Conservation (phyloP, 2,797 vertebrate genomes). For the Danio aesculapii region DNA sequence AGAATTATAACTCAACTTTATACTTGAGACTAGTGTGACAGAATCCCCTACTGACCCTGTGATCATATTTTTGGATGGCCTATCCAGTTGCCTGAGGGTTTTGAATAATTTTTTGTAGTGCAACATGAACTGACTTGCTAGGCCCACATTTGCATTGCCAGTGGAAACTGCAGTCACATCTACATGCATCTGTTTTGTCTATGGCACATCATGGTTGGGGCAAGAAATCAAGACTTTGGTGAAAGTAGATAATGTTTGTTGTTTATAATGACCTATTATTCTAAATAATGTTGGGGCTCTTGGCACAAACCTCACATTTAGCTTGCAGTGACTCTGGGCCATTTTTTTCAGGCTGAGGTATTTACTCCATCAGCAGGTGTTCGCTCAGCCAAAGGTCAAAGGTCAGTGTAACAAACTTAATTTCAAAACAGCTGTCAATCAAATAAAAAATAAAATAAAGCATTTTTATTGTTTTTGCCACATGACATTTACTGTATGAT, state of each 20-base stretch:
- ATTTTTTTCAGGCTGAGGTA: constrained; percentile 8
- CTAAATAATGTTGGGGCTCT: background rate
- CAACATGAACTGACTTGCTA: background rate
- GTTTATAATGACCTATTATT: background rate
- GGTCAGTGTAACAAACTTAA: constrained; percentile 18
- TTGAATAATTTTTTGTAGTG: background rate
- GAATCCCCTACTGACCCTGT: background rate
- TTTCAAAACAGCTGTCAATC: constrained; percentile 18
- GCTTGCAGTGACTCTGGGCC: too few relatives aligned
- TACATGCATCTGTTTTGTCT: background rate
- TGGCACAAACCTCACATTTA: too few relatives aligned
- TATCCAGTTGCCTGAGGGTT: background rate
- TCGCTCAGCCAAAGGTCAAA: constrained; percentile 21
- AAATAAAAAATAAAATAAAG: background rate
- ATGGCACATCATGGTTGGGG: background rate
- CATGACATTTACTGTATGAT: background rate
- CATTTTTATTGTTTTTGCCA: background rate
- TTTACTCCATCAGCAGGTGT: constrained; percentile 26
- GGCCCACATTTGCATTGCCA: background rate
- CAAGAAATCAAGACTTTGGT: background rate
- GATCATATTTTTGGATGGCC: background rate
- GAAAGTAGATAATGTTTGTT: background rate
- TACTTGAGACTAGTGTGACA: background rate
- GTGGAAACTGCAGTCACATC: background rate
- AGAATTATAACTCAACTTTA: background rate